Base-by-base conservation (phyloP, 1,140 invertebrate genomes). In the Drosophila punjabiensis region DNA sequence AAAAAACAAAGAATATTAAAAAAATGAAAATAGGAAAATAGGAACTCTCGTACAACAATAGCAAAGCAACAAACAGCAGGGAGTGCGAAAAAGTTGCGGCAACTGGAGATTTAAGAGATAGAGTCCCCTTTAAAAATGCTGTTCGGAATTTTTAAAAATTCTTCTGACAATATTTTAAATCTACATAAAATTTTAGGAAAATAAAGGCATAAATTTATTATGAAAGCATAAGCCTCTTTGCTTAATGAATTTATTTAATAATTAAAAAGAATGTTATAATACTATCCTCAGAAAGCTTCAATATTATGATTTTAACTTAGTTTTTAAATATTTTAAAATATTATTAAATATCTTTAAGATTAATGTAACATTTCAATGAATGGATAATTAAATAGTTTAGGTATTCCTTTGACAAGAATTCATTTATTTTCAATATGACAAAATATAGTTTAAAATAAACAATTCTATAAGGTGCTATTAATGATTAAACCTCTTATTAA, bases 11-110 rank as follows among this genome's bases (percentile, higher is more conserved):
- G 18, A 33, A 13, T 32, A 13, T 24, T 18, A 28, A 43, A 32
- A 76, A 37, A 68, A 47, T 16, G 13, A 61, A 63, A 52, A 68
- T 20, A 32, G 52, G 13, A 50, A 62, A 61, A 67, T 24, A 52
- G 47, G 35, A 52, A 11, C 55, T 8, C 35, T 30, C 33, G 28
- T 60, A 45, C 75, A 78, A 78, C 75, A 78, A 78, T 56, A 16
- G 35, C 18, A 78, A 41, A 32, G 48, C 68, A 62, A 66, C 63
- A 62, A 76, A 65, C 81, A 79, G 60, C 37, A 52, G 30, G 59
- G 45, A 52, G 48, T 65, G 53, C 84, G 83, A 90, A 82, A 90
- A 79, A 88, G 76, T 50, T 73, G 6, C 5, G 69, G 62, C 16
- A 73, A 66, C 50, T 71, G 63, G 53, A 18, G 28, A 28, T 20